A percentile compares a stretch with the other conserved stretches of the same genome.
phyloP scores from a whole-genome alignment of 35 echinoderm and acorn worm species.

The Strongylocentrotus purpuratus region DNA sequence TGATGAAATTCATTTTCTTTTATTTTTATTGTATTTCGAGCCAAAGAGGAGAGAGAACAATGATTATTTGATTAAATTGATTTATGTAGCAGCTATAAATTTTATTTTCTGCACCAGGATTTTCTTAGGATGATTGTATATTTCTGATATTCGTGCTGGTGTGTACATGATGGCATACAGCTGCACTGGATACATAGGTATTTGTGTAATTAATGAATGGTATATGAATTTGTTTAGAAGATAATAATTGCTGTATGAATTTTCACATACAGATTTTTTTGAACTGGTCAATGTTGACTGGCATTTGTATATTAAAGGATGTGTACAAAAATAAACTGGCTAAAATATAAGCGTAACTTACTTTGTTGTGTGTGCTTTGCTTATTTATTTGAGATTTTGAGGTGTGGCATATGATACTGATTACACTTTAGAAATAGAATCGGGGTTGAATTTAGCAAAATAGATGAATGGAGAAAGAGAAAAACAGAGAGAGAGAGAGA shows the following conservation, averaged over 20 bases:
- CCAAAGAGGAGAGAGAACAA: conserved; percentile 1
- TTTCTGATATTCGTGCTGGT: neutral
- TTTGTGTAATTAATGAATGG: neutral
- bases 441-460: no score
- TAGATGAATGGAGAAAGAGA: no score
- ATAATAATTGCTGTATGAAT: no score
- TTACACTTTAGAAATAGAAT: no score
- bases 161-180: neutral
- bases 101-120: neutral
- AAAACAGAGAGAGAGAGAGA: no score
- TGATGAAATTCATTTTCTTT: neutral
- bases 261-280: neutral
- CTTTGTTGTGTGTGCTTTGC: neutral
- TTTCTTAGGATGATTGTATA: neutral
- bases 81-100: conserved; percentile 13
- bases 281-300: neutral
- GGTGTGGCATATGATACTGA: no score
- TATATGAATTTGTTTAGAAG: neutral
- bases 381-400: neutral
- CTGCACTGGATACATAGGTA: neutral
- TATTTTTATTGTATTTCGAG: neutral
- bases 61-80: neutral
- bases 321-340: conserved; percentile 12
- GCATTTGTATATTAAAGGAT: neutral
- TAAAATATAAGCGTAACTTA: neutral